Evolutionary conservation across 1,140 invertebrate genomes (phyloP), one percentile per base, ranked within the genome.

Genomic region (Zaprionus nigranus): DNA sequence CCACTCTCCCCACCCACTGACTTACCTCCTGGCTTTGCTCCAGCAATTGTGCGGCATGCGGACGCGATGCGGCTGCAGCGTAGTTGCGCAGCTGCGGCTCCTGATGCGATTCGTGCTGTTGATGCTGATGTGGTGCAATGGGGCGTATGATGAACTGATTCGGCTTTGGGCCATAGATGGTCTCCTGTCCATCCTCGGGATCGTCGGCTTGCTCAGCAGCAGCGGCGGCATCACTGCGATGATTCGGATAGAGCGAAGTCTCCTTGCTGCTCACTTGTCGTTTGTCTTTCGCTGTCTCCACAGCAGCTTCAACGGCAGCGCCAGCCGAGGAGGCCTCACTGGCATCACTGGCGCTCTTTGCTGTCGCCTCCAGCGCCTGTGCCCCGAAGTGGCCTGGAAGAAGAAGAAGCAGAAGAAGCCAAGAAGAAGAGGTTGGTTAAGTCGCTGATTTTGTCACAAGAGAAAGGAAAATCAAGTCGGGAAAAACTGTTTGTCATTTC

Each of bases 1-100:
- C 34, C n/a, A 30, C 49, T 51, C n/a, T 34, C 60, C 73, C 49
- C 58, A 51, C 57, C 12, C 15, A 1, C 9, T 9, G 5, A 77
- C 91, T 91, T 68, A 92, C 91, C 91, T 92, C 91, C 59, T 92
- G 91, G 59, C 91, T 92, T 59, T 92, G 91, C 58, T 92, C 88
- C 51, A 92, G 74, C 61, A 91, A 51, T 43, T 92, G 91, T 30
- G 82, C 83, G 38, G 82, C 83, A 74, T 92, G 91, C 53, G 91
- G 91, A 26, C 91, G 64, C n/a, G 86, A 65, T 51, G 86, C 87
- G 56, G 81, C 71, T 5, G 88, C 81, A 9, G 79, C 85, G 70
- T 84, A 92, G 67, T 92, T 92, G 53, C 91, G 81, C 68, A 92
- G 75, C 71, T 92, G 91, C 26, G 80, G 91, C 58, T 86, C 86